Base-by-base conservation (phyloP, 2,797 vertebrate genomes). In the Sebastes oblongus region DNA sequence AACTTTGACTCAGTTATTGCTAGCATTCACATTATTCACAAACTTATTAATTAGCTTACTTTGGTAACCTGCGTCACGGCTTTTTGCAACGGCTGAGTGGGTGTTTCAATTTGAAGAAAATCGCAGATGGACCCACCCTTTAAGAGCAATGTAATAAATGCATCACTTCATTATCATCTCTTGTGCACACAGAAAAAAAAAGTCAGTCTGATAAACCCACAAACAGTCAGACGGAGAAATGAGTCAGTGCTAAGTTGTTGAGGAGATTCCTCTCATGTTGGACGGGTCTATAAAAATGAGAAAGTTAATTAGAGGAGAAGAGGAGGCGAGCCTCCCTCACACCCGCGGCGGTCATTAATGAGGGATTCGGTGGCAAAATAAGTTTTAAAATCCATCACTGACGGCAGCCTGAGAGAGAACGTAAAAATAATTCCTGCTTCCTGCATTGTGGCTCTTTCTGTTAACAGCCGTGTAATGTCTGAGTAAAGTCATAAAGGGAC, bases 51-150 rank as follows among this genome's bases (percentile, higher is more conserved):
- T 46, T 46, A 46, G 16, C 42, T 46, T 46, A 18, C 42, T 46
- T 46, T 46, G 42, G 42, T 46, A 46, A 18, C 16, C 42, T 46
- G 8, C 7, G 14, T 46, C 42, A 18, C 16, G 0, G 0, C 42
- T 46, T 46, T 46, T 46, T 46, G 42, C 42, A 46, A 46, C 7
- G 3, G 42, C 42, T 46, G 42, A 46, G 16, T 46, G 16, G 42
- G 42, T 0, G 7, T 46, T 0, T 46, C 1, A 46, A 46, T 46
- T 46, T 18, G 42, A 46, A 46, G 3, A 46, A 46, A 46, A 2
- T 8, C 16, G 0, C 42, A 46, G 3, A 46, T 46, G 42, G 16
- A 46, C 42, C 42, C 3, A 0, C 0, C 42, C 0, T 46, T 46
- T 46, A 18, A 14, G 11, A 62, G 6, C 12, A 29, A 14, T 34